Evolutionary conservation across 2,113 vertebrate genomes (phyloP).

Genomic region (Crotalus viridis): DNA sequence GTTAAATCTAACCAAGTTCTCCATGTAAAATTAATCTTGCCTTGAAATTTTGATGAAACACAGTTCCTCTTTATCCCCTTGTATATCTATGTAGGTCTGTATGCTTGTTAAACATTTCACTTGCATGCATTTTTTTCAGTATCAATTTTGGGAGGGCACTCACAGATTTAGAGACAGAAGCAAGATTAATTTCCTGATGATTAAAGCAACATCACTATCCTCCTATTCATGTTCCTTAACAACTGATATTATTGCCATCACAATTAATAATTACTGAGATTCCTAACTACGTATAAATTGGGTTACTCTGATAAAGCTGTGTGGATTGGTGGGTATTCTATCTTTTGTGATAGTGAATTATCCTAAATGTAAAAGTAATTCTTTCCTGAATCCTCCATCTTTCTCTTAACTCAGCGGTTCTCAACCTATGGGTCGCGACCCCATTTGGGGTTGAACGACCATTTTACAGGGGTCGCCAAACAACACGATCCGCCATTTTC

Average conservation of each 20-base stretch:
- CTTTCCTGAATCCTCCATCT: neutral
- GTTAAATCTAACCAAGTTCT: neutral
- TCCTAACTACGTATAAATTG: neutral
- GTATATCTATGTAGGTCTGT: neutral
- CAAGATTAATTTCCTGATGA: neutral
- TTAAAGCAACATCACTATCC: neutral
- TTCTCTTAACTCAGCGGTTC: neutral
- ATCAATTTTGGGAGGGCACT: neutral
- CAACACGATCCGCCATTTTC: too few relatives aligned
- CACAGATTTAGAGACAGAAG: neutral
- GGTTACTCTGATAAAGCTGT: neutral
- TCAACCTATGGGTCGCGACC: too few relatives aligned
- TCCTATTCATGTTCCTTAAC: neutral
- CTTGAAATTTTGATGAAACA: neutral
- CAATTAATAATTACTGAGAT: neutral
- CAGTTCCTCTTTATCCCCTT: neutral
- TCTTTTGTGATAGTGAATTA: neutral
- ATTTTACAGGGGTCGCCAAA: too few relatives aligned
- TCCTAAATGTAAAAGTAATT: neutral
- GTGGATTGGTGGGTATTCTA: neutral
- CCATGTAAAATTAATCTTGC: neutral
- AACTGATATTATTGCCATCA: neutral
- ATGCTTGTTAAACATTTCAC: neutral
- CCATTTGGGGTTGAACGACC: too few relatives aligned
- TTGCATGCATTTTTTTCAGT: neutral